Base-by-base conservation (phyloP, 2,113 vertebrate genomes). In the Capreolus pygargus region DNA sequence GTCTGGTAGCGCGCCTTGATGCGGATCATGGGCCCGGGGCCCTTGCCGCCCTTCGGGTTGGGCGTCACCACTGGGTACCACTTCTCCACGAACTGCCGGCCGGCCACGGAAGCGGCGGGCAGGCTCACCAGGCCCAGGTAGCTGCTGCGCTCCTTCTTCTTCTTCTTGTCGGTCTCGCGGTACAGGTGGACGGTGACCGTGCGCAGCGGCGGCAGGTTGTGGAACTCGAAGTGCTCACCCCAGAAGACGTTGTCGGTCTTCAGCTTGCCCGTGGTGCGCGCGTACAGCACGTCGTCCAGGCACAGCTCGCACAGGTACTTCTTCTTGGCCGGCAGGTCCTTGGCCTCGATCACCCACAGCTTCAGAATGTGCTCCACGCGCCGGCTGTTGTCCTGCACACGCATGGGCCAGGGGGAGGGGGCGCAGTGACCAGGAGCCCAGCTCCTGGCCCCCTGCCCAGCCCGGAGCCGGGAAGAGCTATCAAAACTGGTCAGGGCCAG, bases 161-260 rank as follows among this genome's bases (percentile, higher is more conserved):
- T 99, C 99, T 99, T 99, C 99, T 99, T 99, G 98, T 99, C 99
- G 0, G 99, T 99, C 99, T 99, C 99, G 97, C 99, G 99, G 99
- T 99, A 99, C 90, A 99, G 98, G 99, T 99, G 99, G 55, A 99
- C 99, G 0, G 99, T 99, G 97, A 99, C 99, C 92, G 99, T 99
- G 95, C 99, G 99, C 97, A 99, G 99, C 0, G 99, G 98, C 0
- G 99, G 99, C 97, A 99, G 99, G 99, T 99, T 99, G 94, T 99
- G 99, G 98, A 99, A 99, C 98, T 99, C 99, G 93, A 99, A 99
- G 99, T 99, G 99, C 99, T 99, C 99, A 33, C 99, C 99, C 99
- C 99, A 99, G 96, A 99, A 99, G 58, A 99, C 99, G 30, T 99
- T 99, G 98, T 99, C 99, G 4, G 99, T 99, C 99, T 99, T 99